Conservation (phyloP, 2,113 vertebrate genomes). For the Chloebia gouldiae region DNA sequence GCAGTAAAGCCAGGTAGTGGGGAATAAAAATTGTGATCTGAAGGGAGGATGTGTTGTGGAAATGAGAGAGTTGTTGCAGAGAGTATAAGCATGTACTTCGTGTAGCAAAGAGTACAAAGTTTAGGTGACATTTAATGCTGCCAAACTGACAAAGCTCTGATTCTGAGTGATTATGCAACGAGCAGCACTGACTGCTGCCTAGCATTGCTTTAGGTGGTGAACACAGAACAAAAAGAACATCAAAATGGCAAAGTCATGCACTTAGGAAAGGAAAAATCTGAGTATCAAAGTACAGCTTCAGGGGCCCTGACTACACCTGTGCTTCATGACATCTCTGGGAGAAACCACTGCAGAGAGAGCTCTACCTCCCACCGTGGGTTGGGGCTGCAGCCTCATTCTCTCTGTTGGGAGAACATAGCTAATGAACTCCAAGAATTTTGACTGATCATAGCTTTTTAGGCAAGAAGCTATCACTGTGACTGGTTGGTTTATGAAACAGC, state of each 20-base stretch:
- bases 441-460: background rate
- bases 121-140: background rate
- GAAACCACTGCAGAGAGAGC: background rate
- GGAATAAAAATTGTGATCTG: background rate
- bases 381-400: background rate
- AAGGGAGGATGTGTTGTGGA: background rate
- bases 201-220: background rate
- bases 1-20: background rate
- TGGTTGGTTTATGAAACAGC: background rate
- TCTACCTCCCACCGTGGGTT: rapidly evolving
- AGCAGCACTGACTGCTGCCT: background rate
- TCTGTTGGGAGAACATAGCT: background rate
- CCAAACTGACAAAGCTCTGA: background rate
- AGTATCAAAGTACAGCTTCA: background rate
- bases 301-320: background rate
- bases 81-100: background rate
- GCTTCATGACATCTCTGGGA: background rate
- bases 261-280: background rate
- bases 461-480: background rate
- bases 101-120: background rate
- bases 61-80: background rate
- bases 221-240: background rate
- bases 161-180: background rate
- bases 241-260: background rate
- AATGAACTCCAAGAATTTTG: background rate